These are phyloP conservation scores for Paradisaea rubra DNA, from an alignment of 2,113 vertebrate species.

Conservation along the genomic window DNA sequence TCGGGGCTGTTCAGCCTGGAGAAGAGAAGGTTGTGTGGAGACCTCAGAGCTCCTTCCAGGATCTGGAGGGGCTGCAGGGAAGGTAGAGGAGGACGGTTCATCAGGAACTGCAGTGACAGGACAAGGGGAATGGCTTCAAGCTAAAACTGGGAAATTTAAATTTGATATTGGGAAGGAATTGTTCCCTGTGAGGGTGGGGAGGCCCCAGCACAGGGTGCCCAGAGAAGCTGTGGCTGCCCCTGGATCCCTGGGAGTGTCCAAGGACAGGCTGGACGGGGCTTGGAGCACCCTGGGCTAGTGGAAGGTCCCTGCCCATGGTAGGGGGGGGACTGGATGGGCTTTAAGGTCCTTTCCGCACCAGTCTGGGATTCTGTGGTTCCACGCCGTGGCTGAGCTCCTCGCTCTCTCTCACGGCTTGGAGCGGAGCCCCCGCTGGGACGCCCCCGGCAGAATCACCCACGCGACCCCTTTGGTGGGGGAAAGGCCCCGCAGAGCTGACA, in stretches of 20 bases:
- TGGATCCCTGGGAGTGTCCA: background rate
- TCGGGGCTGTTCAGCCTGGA: background rate
- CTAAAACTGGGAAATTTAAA: background rate
- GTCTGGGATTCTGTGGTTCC: background rate
- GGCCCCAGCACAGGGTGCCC: background rate
- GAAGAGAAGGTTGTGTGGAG: background rate
- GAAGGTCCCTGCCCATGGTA: background rate
- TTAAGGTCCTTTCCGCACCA: background rate
- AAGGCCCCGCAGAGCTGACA: background rate
- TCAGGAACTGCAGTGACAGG: background rate
- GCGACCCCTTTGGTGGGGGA: accelerated
- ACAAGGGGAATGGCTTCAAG: background rate
- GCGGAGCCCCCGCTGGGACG: background rate
- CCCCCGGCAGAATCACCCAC: background rate
- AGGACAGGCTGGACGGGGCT: accelerated
- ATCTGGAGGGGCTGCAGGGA: background rate
- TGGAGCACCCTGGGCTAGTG: accelerated
- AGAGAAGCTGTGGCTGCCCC: background rate
- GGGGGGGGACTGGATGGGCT: accelerated
- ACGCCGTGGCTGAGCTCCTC: background rate
- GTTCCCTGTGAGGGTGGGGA: accelerated
- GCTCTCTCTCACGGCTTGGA: background rate
- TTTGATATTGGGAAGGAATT: background rate
- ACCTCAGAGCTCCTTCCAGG: background rate
- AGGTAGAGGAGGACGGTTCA: background rate